These are phyloP conservation scores for Rhopalosiphum maidis DNA, from an alignment of 1,140 invertebrate species.

Conservation along the genomic window DNA sequence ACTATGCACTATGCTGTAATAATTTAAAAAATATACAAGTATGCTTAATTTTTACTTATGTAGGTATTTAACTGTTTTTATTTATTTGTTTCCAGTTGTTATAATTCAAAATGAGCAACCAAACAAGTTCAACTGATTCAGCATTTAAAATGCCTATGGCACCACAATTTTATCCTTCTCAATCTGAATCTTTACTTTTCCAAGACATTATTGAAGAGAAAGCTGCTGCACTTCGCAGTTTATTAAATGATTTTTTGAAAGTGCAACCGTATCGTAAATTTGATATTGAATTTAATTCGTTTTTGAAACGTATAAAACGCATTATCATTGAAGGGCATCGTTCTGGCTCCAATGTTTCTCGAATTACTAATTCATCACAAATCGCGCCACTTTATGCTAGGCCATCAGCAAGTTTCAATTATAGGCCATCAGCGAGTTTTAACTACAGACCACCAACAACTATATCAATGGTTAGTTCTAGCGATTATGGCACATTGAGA, in stretches of 20 bases:
- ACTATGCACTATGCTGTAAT: too few relatives aligned
- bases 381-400: background rate
- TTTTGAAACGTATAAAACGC: slow-evolving; percentile 9
- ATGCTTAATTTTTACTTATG: background rate
- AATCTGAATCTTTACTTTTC: background rate
- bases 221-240: background rate
- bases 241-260: slow-evolving; percentile 30
- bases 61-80: background rate
- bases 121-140: background rate
- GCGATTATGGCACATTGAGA: background rate
- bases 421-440: slow-evolving; percentile 19
- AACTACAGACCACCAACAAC: slow-evolving; percentile 22
- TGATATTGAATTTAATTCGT: slow-evolving; percentile 22
- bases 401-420: slow-evolving; percentile 44
- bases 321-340: slow-evolving; percentile 6
- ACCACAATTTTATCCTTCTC: background rate
- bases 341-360: slow-evolving; percentile 22
- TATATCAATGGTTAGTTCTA: slow-evolving; percentile 11
- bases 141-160: slow-evolving; percentile 29
- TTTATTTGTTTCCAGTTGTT: background rate
- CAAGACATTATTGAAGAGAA: slow-evolving; percentile 40
- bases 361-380: slow-evolving; percentile 26
- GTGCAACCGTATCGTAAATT: slow-evolving; percentile 40
- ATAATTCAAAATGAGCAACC: background rate
- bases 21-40: background rate